Evolutionary conservation across 2,113 vertebrate genomes (phyloP).

Genomic region (Anseranas semipalmata): DNA sequence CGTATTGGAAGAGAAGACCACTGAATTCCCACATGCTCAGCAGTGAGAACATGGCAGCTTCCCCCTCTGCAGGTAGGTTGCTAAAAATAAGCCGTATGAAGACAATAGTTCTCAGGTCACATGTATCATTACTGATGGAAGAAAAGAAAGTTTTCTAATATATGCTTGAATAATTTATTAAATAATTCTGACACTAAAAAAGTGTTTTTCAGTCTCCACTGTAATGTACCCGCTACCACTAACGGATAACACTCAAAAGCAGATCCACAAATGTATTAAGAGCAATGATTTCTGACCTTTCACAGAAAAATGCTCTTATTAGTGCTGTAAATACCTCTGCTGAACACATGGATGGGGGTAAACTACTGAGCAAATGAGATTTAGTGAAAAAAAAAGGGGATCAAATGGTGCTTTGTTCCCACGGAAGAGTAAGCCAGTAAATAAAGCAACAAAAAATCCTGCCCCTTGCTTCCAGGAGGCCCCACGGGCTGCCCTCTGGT

Average conservation of each 20-base stretch:
- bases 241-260: slow-evolving; percentile 47
- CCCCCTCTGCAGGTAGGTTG: not conserved
- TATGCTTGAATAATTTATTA: not conserved
- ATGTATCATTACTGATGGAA: not conserved
- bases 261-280: slow-evolving; percentile 48
- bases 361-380: slow-evolving; percentile 75
- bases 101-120: not conserved
- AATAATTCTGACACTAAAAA: not conserved
- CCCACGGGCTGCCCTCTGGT: not conserved
- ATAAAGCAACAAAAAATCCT: slow-evolving; percentile 61
- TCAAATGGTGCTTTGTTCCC: slow-evolving; percentile 75
- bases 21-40: not conserved
- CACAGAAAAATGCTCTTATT: slow-evolving; percentile 64
- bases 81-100: not conserved
- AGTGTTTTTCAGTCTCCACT: slow-evolving; percentile 25
- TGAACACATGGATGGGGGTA: slow-evolving; percentile 59
- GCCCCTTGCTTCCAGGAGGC: not conserved
- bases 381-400: slow-evolving; percentile 70
- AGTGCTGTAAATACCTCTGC: slow-evolving; percentile 71
- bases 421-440: slow-evolving; percentile 60
- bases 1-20: slow-evolving; percentile 39
- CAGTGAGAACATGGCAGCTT: not conserved
- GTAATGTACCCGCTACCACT: slow-evolving; percentile 14
- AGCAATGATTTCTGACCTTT: slow-evolving; percentile 55
- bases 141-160: not conserved